Evolutionary conservation across 2,888 invertebrate genomes (phyloP).

Genomic region (Pyrrhia umbra): DNA sequence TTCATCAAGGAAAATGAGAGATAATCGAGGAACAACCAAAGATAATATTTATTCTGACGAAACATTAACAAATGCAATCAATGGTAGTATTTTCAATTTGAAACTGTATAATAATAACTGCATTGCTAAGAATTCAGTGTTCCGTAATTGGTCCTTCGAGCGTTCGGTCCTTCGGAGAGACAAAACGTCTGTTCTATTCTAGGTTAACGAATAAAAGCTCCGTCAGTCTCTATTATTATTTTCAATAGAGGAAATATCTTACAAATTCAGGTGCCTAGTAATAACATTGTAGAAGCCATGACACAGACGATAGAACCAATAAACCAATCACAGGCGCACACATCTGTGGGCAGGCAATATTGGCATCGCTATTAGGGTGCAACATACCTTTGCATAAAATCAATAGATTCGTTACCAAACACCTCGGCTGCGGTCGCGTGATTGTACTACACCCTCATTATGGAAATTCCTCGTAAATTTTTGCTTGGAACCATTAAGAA

Average conservation of each 20-base stretch:
- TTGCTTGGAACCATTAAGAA: slow-evolving; percentile 20
- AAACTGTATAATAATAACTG: slow-evolving; percentile 13
- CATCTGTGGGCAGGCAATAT: slow-evolving; percentile 44
- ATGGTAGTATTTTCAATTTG: slow-evolving; percentile 13
- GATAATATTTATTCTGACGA: slow-evolving; percentile 21
- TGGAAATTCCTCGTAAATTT: slow-evolving; percentile 32
- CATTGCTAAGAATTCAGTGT: slow-evolving; percentile 1
- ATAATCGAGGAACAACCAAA: slow-evolving; percentile 13
- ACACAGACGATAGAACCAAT: slow-evolving; percentile 23
- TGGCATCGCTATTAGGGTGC: slow-evolving; percentile 54
- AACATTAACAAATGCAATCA: slow-evolving; percentile 15
- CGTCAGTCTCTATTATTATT: background rate
- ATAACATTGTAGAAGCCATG: slow-evolving; percentile 14
- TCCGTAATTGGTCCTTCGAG: slow-evolving; percentile 6
- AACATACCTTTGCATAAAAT: slow-evolving; percentile 62
- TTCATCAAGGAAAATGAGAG: background rate
- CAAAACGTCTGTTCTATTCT: background rate
- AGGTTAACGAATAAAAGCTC: background rate
- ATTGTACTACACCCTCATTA: slow-evolving; percentile 33
- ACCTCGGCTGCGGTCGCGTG: slow-evolving; percentile 49
- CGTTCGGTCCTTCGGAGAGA: background rate
- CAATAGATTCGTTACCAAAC: slow-evolving; percentile 56
- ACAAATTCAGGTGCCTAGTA: background rate
- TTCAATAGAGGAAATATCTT: background rate
- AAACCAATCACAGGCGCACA: slow-evolving; percentile 39